phyloP scores from a whole-genome alignment of 2,888 invertebrate species.

The Andrena chrysosceles region DNA sequence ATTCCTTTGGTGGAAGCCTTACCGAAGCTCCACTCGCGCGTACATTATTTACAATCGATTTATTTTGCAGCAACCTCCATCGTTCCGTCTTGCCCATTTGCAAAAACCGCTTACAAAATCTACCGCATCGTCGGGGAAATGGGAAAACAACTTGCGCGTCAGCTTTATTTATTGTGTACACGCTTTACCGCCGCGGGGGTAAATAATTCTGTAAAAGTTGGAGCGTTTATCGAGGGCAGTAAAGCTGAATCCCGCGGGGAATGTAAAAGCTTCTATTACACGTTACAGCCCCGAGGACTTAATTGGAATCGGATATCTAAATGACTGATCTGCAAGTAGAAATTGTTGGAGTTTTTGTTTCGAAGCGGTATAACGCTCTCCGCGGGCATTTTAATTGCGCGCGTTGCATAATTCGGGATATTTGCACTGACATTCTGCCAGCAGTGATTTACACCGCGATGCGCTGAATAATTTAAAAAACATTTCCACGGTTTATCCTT shows the following conservation, averaged over 20 bases:
- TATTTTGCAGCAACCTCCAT: not conserved
- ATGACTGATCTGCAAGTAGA: constrained; percentile 14
- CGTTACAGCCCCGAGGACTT: constrained; percentile 19
- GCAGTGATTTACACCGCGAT: constrained; percentile 23
- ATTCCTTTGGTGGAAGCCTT: too few species aligned
- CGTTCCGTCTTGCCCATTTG: not conserved
- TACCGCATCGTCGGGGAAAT: not conserved
- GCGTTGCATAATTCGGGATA: constrained; percentile 12
- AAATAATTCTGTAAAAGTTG: not conserved
- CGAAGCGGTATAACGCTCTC: not conserved
- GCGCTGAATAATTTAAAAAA: not conserved
- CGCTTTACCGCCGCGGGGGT: not conserved
- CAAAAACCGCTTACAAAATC: not conserved
- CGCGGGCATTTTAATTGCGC: constrained; percentile 21
- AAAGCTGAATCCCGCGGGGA: constrained; percentile 11
- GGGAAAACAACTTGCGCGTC: not conserved
- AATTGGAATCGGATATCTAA: constrained; percentile 31
- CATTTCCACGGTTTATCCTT: not conserved
- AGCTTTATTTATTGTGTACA: not conserved
- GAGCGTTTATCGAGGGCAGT: not conserved
- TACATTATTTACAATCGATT: not conserved
- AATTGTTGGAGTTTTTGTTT: constrained; percentile 3
- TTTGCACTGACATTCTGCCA: not conserved
- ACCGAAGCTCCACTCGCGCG: too few species aligned
- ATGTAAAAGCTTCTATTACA: constrained; percentile 19